Evolutionary conservation across 2,797 vertebrate genomes (phyloP), one percentile per base, ranked within the genome.

Genomic region (Eupleurogrammus muticus): DNA sequence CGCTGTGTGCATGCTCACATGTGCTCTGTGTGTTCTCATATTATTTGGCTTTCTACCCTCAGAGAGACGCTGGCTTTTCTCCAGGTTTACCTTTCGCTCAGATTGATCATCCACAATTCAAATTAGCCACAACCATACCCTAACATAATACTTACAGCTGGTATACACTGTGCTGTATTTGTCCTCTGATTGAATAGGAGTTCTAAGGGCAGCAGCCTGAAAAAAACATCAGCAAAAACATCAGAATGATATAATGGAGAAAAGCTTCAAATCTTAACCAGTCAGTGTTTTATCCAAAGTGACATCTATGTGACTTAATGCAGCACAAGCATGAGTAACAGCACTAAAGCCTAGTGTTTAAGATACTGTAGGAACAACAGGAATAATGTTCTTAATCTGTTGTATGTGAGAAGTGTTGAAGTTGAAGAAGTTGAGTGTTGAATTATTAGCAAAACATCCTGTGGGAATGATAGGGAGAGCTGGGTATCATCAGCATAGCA

Each of bases 21-120:
- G 6, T 1, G 9, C 53, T 53, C 21, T 46, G 2, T 70, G 57
- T 68, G 19, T 64, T 61, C 23, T 35, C 32, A 47, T 62, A n/a
- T 72, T 72, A 52, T 68, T 38, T 6, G 10, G 19, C 5, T 68
- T 62, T 71, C 19, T 52, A 48, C 23, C 47, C 14, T 59, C 24
- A 62, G 16, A 28, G 10, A 38, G 48, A 52, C 20, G 21, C 23
- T 19, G 48, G 28, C 40, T 42, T 51, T 5, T 5, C n/a, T 23
- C 21, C 5, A 5, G 9, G 35, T 42, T 8, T 24, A 13, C 14
- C 9, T 21, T 42, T 48, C 4, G 2, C 36, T 50, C 53, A 9
- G 10, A 32, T n/a, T 20, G n/a, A 44, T 24, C 40, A 17, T 12
- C 9, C 40, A 20, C 11, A 36, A 14, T 36, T n/a, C 28, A 47